Conservation (phyloP, 2,888 invertebrate species). For the Rhorus exstirpatorius region DNA sequence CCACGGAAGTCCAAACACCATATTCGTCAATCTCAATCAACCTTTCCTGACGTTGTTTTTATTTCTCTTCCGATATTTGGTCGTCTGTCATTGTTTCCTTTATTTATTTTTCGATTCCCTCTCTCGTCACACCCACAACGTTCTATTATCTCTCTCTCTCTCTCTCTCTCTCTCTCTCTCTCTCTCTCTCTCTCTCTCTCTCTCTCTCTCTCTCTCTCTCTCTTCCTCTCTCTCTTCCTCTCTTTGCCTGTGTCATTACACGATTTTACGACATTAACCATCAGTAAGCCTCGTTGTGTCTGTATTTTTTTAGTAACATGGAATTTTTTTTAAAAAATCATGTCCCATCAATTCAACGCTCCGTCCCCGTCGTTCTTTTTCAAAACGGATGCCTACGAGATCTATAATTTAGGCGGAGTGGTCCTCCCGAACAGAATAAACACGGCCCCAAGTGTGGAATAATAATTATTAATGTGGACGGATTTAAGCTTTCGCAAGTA, state of each 20-base stretch:
- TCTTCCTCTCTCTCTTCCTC: neutral
- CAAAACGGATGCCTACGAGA: constrained; percentile 13
- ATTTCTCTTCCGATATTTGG: constrained; percentile 9
- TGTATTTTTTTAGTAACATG: neutral
- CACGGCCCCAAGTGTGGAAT: constrained; percentile 63
- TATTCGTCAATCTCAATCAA: neutral
- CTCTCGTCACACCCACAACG: neutral
- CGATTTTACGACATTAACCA: neutral
- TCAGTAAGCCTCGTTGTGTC: neutral
- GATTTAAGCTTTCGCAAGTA: constrained; percentile 66
- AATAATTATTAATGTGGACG: constrained; percentile 72
- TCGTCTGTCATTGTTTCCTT: constrained; percentile 16
- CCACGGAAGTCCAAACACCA: constrained; percentile 11
- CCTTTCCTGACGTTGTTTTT: constrained; percentile 17
- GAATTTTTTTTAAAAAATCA: neutral
- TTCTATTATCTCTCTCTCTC: too few relatives aligned
- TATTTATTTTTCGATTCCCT: neutral
- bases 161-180: too few relatives aligned
- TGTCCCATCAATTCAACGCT: constrained; percentile 6
- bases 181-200: too few relatives aligned
- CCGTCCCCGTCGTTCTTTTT: constrained; percentile 1
- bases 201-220: neutral
- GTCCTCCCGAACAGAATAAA: constrained; percentile 67
- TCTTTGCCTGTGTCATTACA: neutral
- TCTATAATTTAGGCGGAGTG: constrained; percentile 59